Base-by-base conservation (phyloP, 2,113 vertebrate genomes). In the Dasyornis broadbenti region DNA sequence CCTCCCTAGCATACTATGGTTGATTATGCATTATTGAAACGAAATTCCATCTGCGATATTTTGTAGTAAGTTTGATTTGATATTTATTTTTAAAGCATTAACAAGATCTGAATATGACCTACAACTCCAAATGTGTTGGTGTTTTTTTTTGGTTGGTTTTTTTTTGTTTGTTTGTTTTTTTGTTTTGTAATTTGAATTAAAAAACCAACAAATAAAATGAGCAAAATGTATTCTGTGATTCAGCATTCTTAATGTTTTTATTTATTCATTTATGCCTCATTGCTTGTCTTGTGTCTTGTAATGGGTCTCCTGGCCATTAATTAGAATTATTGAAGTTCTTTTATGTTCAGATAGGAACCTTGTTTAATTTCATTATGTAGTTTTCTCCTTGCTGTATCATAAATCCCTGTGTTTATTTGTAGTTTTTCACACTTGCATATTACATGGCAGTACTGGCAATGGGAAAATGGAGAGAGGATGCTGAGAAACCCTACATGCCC, bases 201-300 rank as follows among this genome's bases (percentile, higher is more conserved):
- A 90, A 82, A 93, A 1, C 18, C 18, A 78, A 49, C 15, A 80
- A 65, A 65, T 53, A 49, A 82, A 93, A 79, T 40, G 28, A 76
- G 69, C 50, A 88, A 56, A 80, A 72, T 6, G 0, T 72, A 24
- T 85, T 85, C 10, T 70, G 8, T 53, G 49, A 90, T 92, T 89
- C 90, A 86, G 37, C 23, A 65, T 57, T 88, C 54, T 77, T 72
- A 27, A 21, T 77, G 19, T 5, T 77, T 90, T 94, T 94, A 42
- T 89, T 93, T 93, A 86, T 95, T 86, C 23, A 70, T 90, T 77
- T 90, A 61, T 83, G 54, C 72, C 10, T 88, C 53, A 84, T 66
- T 69, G 21, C 50, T 94, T 82, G n/a, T 69, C 57, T 84, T 72
- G 16, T 79, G 33, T 47, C 63, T 89, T 79, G 33, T 75, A 92